Conservation (phyloP, 2,888 invertebrate species). For the Temnothorax ravouxi region DNA sequence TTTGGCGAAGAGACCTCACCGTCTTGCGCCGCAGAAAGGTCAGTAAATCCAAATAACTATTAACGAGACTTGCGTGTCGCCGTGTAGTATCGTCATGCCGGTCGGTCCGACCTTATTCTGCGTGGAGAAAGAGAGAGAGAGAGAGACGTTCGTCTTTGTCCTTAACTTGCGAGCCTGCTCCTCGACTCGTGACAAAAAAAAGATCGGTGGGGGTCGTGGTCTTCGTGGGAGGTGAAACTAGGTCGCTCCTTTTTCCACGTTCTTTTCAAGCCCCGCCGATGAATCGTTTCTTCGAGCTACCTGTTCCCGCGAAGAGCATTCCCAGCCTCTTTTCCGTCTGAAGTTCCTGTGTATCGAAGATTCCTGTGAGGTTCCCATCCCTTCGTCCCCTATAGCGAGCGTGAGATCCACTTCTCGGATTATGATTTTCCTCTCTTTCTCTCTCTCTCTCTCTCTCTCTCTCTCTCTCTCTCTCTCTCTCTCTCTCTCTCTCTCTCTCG, state of each 20-base stretch:
- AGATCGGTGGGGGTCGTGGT: constrained; percentile 12
- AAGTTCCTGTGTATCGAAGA: background rate
- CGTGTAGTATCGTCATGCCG: background rate
- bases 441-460: background rate
- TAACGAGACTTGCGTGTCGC: background rate
- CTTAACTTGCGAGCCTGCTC: constrained; percentile 14
- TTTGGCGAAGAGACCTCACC: background rate
- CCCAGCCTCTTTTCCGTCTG: background rate
- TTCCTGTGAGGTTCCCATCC: background rate
- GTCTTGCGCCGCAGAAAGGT: background rate
- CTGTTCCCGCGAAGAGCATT: constrained; percentile 1
- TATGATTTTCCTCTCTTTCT: background rate
- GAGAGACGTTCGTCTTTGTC: constrained; percentile 1
- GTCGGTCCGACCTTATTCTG: background rate
- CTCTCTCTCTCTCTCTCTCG: background rate
- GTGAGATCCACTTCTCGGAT: background rate
- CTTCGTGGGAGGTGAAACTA: constrained; percentile 11
- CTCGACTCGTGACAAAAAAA: constrained; percentile 23
- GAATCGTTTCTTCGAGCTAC: constrained; percentile 18
- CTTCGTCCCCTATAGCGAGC: background rate
- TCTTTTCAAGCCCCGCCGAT: constrained; percentile 14
- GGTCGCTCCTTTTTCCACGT: constrained; percentile 24
- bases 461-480: background rate
- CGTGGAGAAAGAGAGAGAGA: background rate
- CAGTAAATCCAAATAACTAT: background rate